phyloP scores from a whole-genome alignment of 2,888 invertebrate species.

The Philereme vetulata region DNA sequence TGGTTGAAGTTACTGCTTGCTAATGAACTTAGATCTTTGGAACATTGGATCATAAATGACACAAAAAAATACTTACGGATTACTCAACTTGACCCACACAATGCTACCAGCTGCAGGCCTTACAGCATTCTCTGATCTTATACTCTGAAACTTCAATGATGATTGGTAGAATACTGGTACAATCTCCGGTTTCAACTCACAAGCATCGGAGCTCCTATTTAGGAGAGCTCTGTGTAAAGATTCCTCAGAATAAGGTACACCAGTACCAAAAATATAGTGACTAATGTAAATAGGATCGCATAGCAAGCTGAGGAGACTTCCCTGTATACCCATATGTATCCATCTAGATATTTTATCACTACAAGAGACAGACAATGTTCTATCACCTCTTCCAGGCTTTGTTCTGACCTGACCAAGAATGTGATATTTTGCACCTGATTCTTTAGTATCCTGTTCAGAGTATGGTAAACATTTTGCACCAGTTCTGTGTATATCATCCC shows the following conservation, averaged over 20 bases:
- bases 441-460: slow-evolving; percentile 82
- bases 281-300: slow-evolving; percentile 87
- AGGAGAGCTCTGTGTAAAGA: slow-evolving; percentile 83
- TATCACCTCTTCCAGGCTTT: slow-evolving; percentile 96
- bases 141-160: slow-evolving; percentile 51
- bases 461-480: slow-evolving; percentile 93
- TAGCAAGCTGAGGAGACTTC: slow-evolving; percentile 89
- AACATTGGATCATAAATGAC: too few species aligned
- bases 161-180: slow-evolving; percentile 58
- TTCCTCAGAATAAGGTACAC: slow-evolving; percentile 84
- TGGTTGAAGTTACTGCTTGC: neutral
- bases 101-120: slow-evolving; percentile 67
- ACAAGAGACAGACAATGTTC: slow-evolving; percentile 95
- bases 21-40: too few species aligned
- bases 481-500: slow-evolving; percentile 86
- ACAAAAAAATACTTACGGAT: slow-evolving; percentile 54
- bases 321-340: slow-evolving; percentile 94
- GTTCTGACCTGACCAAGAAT: slow-evolving; percentile 88
- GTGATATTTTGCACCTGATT: slow-evolving; percentile 86
- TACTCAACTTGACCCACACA: slow-evolving; percentile 58
- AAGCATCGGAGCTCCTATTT: slow-evolving; percentile 51
- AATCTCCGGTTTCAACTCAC: slow-evolving; percentile 28
- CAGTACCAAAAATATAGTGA: slow-evolving; percentile 88
- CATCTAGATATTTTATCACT: slow-evolving; percentile 97
- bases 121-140: slow-evolving; percentile 45